Percentiles rank a stretch among this genome's conserved stretches.
Evolutionary conservation across 2,888 invertebrate genomes (phyloP).

Genomic region (Cataglyphis cursor): DNA sequence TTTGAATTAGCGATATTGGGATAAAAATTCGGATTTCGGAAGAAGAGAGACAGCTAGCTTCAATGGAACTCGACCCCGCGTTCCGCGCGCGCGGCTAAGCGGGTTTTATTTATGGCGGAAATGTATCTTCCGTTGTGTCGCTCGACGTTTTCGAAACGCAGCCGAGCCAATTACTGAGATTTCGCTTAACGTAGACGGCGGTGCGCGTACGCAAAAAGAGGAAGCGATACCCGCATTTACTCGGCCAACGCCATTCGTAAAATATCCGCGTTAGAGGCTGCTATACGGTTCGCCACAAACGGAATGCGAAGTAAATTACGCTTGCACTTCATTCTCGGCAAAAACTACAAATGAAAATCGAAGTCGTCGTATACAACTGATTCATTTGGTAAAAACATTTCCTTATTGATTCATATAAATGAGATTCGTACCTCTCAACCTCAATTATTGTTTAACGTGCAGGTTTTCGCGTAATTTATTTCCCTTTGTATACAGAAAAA

Average conservation of each 20-base stretch:
- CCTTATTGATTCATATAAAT: not conserved
- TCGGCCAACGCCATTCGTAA: constrained; percentile 29
- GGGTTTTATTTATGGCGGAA: constrained; percentile 52
- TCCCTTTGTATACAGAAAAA: not conserved
- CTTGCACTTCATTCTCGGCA: constrained; percentile 19
- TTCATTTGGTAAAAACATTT: not conserved
- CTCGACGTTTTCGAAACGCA: constrained; percentile 49
- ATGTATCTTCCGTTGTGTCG: constrained; percentile 47
- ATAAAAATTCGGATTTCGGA: constrained; percentile 33
- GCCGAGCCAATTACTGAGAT: constrained; percentile 52
- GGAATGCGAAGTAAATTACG: constrained; percentile 33
- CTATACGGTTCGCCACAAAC: constrained; percentile 19
- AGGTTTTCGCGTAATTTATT: not conserved
- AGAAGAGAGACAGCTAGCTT: constrained; percentile 13
- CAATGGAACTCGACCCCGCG: not conserved
- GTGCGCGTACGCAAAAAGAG: constrained; percentile 38
- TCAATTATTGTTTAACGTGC: not conserved
- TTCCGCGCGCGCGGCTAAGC: constrained; percentile 9
- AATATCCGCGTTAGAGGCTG: constrained; percentile 25
- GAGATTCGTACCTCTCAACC: not conserved
- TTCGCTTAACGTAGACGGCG: constrained; percentile 41
- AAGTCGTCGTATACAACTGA: not conserved
- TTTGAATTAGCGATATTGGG: constrained; percentile 47
- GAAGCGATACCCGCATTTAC: constrained; percentile 41
- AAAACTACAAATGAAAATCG: constrained; percentile 31